Conservation (phyloP, 2,797 vertebrate species). For the Pseudotriccus pelzelni region DNA sequence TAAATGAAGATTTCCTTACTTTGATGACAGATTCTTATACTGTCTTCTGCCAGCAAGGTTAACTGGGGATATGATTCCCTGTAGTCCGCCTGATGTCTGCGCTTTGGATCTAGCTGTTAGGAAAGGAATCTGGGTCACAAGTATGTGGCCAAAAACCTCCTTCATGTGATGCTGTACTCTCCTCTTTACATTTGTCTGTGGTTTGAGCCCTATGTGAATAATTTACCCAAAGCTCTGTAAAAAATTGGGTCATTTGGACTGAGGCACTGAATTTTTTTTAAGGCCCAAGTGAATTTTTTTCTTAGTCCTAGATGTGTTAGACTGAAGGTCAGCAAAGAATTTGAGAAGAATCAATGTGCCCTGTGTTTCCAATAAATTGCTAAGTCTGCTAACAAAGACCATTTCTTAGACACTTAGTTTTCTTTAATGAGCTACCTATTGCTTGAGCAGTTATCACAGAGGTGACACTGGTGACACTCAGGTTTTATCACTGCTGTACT, state of each 20-base stretch:
- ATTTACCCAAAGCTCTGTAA: neutral
- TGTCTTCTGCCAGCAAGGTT: neutral
- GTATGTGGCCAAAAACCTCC: neutral
- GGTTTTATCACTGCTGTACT: neutral
- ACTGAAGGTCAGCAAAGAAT: neutral
- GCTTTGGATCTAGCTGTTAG: slow-evolving; percentile 24
- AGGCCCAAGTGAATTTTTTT: neutral
- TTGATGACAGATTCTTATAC: neutral
- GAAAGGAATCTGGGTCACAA: neutral
- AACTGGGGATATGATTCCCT: neutral
- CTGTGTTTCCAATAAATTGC: neutral
- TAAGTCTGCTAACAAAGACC: neutral
- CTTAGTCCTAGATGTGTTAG: neutral
- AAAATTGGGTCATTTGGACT: neutral
- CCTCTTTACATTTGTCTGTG: neutral
- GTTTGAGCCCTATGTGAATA: neutral
- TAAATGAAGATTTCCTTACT: neutral
- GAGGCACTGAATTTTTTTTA: neutral
- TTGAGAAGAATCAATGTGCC: neutral
- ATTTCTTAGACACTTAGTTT: neutral
- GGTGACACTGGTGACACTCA: neutral
- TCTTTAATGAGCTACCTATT: neutral
- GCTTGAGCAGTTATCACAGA: neutral
- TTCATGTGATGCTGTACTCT: neutral
- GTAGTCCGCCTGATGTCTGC: neutral